These are phyloP conservation scores for Rafetus swinhoei DNA, from an alignment of 2,113 vertebrate species.

Conservation along the genomic window DNA sequence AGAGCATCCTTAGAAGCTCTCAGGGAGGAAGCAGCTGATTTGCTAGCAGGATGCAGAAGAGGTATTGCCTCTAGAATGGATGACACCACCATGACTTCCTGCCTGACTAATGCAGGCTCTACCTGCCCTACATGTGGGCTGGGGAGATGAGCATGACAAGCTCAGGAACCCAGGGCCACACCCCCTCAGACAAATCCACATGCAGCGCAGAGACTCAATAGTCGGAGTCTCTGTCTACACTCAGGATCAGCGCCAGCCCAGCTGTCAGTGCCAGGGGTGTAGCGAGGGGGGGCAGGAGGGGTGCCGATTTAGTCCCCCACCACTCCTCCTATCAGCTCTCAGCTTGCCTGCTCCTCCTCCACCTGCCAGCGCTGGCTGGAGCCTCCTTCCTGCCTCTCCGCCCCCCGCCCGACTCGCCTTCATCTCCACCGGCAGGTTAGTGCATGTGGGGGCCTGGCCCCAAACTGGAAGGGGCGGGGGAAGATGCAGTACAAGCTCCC, in stretches of 20 bases:
- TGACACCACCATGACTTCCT: not conserved
- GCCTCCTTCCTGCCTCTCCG: too few species aligned
- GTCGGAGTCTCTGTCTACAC: not conserved
- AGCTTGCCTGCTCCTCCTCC: too few species aligned
- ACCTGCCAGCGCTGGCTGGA: too few species aligned
- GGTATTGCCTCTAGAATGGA: not conserved
- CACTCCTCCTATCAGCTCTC: too few species aligned
- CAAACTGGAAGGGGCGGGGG: too few species aligned
- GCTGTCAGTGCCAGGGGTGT: not conserved
- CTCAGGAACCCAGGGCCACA: not conserved
- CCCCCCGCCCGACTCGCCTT: too few species aligned
- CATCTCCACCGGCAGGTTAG: too few species aligned
- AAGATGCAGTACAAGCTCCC: too few species aligned
- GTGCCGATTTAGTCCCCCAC: too few species aligned
- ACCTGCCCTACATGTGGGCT: not conserved
- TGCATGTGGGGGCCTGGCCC: too few species aligned
- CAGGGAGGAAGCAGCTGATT: not conserved
- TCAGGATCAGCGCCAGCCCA: not conserved
- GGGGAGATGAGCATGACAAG: not conserved
- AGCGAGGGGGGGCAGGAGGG: too few species aligned
- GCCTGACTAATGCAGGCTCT: not conserved
- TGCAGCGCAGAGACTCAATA: not conserved
- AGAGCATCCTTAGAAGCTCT: not conserved
- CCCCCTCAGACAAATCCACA: not conserved
- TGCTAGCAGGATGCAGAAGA: not conserved